Percentiles rank a stretch among this genome's conserved stretches.
Conservation (phyloP, 2,888 invertebrate genomes). For the Strigamia maritima region DNA sequence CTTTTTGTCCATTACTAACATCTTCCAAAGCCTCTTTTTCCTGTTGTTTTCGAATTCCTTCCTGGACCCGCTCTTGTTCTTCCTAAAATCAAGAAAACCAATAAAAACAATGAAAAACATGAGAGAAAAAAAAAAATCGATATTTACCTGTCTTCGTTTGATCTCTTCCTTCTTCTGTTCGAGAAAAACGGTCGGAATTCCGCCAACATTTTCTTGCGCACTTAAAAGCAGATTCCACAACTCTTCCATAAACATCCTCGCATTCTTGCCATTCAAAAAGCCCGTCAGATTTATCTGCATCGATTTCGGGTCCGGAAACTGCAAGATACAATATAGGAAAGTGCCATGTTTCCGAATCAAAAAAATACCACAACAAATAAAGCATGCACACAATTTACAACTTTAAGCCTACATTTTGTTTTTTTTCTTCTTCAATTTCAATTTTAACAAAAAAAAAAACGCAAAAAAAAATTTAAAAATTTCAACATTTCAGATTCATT, state of each 20-base stretch:
- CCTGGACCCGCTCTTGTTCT: conserved; percentile 71
- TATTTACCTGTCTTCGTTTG: conserved; percentile 72
- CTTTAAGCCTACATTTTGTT: too few relatives aligned
- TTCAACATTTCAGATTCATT: too few relatives aligned
- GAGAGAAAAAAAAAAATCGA: too few relatives aligned
- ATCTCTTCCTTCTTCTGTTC: conserved; percentile 97
- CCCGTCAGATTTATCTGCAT: conserved; percentile 99
- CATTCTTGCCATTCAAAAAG: conserved; percentile 96
- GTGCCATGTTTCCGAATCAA: background rate
- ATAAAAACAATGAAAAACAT: background rate
- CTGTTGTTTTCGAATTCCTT: conserved; percentile 57
- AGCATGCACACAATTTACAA: background rate
- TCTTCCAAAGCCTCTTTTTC: conserved; percentile 50
- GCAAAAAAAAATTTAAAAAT: too few relatives aligned
- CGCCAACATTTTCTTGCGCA: conserved; percentile 90
- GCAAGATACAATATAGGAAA: conserved; percentile 47
- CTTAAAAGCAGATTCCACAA: conserved; percentile 92
- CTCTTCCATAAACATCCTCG: conserved; percentile 95
- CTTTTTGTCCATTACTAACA: conserved; percentile 35
- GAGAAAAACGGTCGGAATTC: conserved; percentile 90
- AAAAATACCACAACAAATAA: background rate
- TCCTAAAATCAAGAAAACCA: conserved; percentile 58
- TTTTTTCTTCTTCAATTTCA: too few relatives aligned
- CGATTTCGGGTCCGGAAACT: conserved; percentile 95
- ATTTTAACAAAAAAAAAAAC: background rate